These are phyloP conservation scores for Cerastis leucographa DNA, from an alignment of 2,888 invertebrate species.

Conservation along the genomic window DNA sequence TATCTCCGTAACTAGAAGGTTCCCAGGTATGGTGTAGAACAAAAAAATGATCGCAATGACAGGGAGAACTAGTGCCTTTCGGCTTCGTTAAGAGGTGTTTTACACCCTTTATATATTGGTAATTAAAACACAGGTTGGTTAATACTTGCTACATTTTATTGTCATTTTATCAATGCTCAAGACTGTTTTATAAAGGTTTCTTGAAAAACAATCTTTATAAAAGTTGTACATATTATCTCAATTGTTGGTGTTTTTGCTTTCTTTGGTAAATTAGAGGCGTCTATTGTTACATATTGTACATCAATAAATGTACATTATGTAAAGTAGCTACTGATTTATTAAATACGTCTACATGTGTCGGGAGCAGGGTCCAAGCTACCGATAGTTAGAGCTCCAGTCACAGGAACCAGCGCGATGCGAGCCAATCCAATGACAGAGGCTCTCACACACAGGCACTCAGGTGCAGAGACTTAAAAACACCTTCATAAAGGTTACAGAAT, in stretches of 20 bases:
- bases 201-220: not conserved
- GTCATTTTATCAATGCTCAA: not conserved
- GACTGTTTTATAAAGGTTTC: not conserved
- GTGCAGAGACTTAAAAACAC: too few species aligned
- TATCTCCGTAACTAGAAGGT: too few species aligned
- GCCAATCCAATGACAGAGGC: not conserved
- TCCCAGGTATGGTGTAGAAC: too few species aligned
- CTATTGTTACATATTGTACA: not conserved
- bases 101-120: too few species aligned
- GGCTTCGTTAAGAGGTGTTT: too few species aligned
- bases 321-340: not conserved
- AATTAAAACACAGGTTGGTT: not conserved
- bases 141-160: not conserved
- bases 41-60: too few species aligned
- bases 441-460: too few species aligned
- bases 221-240: not conserved
- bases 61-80: too few species aligned
- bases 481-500: too few species aligned
- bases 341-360: not conserved
- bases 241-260: not conserved
- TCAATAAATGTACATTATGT: not conserved
- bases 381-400: not conserved
- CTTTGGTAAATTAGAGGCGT: not conserved
- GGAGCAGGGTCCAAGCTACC: not conserved
- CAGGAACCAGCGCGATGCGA: not conserved